Evolutionary conservation across 1,140 invertebrate species (phyloP), one percentile per base, ranked within the genome.

Genomic region (Drosophila ficusphila): DNA sequence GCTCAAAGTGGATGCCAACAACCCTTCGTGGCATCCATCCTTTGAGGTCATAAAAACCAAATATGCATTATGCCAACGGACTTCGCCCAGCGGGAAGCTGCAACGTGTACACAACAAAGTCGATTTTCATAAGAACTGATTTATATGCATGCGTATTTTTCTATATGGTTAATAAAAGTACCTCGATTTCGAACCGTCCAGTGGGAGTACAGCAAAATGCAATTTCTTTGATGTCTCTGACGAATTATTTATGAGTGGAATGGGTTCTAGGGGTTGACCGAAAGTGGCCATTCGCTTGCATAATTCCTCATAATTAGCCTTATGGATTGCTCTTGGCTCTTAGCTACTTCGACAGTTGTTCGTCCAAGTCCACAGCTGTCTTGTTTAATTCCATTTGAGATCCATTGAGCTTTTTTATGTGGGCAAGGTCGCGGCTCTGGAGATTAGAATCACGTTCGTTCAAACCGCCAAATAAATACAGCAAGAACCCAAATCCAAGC

Each of bases 381-480:
- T 61, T 27, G 39, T 61, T 8, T n/a, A 25, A 29, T 60, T 64
- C 31, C 39, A 27, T 31, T 33, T 39, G n/a, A 51, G 33, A 65
- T 67, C 36, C 42, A 41, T 25, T 54, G 27, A 46, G 34, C 6
- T 49, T 27, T 36, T 53, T 23, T 60, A 51, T 33, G 56, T 53
- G 46, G 57, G 46, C 33, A 52, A 52, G 56, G 47, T 57, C 57
- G 39, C 19, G 46, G 21, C 68, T 34, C 57, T 7, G 38, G 53
- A 79, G 69, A 85, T 75, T 85, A 70, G 67, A 75, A 70, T 78
- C 78, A 83, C 79, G 69, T 83, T 54, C 52, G 29, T 39, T 31
- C 25, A 9, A 38, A 51, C 38, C 69, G 38, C 49, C 48, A n/a
- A 41, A 49, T 39, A 51, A 62, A 44, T 41, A 18, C 16, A 14